Base-by-base conservation (phyloP, 2,113 vertebrate genomes). In the Paralichthys olivaceus region DNA sequence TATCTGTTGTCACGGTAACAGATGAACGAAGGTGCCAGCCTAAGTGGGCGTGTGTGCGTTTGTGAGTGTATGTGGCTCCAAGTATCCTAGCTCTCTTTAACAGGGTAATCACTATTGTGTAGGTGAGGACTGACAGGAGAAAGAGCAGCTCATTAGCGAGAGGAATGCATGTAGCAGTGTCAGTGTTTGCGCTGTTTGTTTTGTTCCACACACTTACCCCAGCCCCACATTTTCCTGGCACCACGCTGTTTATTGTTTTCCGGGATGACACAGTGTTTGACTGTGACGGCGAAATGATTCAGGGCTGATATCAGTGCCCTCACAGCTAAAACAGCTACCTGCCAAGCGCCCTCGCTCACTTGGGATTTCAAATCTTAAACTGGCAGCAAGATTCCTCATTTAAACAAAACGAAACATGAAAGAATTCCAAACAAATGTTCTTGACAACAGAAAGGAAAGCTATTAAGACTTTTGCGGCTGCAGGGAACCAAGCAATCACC, bases 1-100 rank as follows among this genome's bases (percentile, higher is more conserved):
- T 81, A 67, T 67, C 81, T 59, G 92, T 93, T 92, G 94, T 93
- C 92, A 91, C 75, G 86, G 93, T 89, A 92, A 94, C 90, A 17
- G 69, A 37, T 14, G 43, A 77, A 61, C 9, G 43, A 34, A 26
- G 63, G 56, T 37, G 45, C 62, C 29, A 77, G 61, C 22, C 5
- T 37, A 2, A 4, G 2, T 53, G 25, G 54, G 55, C 43, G 57
- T 47, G 61, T 43, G 8, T 55, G 67, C n/a, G 19, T n/a, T 2
- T 23, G 53, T 45, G 9, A 1, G 2, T 4, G 12, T 72, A 47
- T 47, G 60, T 25, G 6, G n/a, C 66, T 77, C 66, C 56, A 72
- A 67, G 75, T 84, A 67, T 68, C 64, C 43, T 51, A 23, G 69
- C 59, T 76, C 58, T 32, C 62, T 73, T 72, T 62, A 84, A 62